Conservation (phyloP, 2,113 vertebrate species). For the Toxotes jaculatrix region DNA sequence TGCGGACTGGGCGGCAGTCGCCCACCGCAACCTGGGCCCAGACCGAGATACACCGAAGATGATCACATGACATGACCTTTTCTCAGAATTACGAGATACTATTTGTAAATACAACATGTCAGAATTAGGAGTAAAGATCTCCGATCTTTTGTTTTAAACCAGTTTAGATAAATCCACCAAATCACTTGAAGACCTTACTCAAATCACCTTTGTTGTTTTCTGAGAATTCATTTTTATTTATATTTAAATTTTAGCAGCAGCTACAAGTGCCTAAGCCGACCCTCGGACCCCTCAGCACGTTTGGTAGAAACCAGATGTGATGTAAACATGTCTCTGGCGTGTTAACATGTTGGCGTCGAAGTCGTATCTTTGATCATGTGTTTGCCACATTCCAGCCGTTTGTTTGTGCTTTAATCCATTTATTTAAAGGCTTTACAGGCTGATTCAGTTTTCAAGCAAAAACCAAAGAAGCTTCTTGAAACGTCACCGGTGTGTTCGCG, state of each 20-base stretch:
- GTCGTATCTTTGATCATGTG: slow-evolving; percentile 26
- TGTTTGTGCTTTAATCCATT: slow-evolving; percentile 42
- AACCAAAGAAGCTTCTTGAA: slow-evolving; percentile 52
- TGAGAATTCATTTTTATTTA: background rate
- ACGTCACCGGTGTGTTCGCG: slow-evolving; percentile 60
- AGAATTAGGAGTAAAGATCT: too few species aligned
- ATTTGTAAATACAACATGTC: too few species aligned
- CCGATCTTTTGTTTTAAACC: too few species aligned
- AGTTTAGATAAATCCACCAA: too few species aligned
- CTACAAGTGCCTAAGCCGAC: background rate
- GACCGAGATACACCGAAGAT: too few species aligned
- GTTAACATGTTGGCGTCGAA: background rate
- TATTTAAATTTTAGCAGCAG: background rate
- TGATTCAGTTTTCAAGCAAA: slow-evolving; percentile 35
- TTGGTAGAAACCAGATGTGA: background rate
- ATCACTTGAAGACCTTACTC: too few species aligned
- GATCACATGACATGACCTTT: too few species aligned
- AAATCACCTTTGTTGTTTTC: too few species aligned
- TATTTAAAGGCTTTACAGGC: slow-evolving; percentile 42
- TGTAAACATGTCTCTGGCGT: background rate
- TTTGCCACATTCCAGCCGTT: slow-evolving; percentile 76
- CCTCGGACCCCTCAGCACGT: background rate
- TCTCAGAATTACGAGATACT: too few species aligned
- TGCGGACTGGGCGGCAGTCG: too few species aligned
- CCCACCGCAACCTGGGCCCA: too few species aligned